Evolutionary conservation across 2,113 vertebrate genomes (phyloP).

Genomic region (Eretmochelys imbricata): DNA sequence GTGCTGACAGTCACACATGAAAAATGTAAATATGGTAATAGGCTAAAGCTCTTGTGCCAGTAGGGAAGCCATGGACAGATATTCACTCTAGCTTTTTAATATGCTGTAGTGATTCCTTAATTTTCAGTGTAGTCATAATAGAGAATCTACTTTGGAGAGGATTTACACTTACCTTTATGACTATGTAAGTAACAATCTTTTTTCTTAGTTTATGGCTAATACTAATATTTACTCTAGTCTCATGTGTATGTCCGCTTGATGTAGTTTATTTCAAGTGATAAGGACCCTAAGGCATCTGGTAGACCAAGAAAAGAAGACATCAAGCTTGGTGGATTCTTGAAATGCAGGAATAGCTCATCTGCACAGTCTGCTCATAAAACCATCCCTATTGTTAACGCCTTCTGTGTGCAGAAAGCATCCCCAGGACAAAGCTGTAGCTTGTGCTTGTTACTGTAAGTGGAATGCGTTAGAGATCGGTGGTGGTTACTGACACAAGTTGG

Average conservation of each 20-base stretch:
- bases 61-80: constrained; percentile 35
- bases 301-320: constrained; percentile 11
- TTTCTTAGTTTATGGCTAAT: constrained; percentile 49
- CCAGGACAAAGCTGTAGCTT: background rate
- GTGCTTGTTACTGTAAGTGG: background rate
- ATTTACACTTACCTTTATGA: constrained; percentile 39
- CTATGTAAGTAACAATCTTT: constrained; percentile 40
- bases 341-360: background rate
- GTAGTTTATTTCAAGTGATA: constrained; percentile 23
- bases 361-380: background rate
- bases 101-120: constrained; percentile 14
- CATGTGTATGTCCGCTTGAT: constrained; percentile 34
- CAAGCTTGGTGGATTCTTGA: background rate
- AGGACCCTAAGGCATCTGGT: background rate
- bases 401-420: background rate
- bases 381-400: background rate
- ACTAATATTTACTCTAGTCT: constrained; percentile 12
- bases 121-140: constrained; percentile 35
- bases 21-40: constrained; percentile 49
- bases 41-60: constrained; percentile 45
- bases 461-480: background rate
- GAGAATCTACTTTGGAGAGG: constrained; percentile 57
- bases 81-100: constrained; percentile 35
- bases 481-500: background rate
- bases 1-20: background rate